phyloP scores from a whole-genome alignment of 2,888 invertebrate species.

The Meliscaeva auricollis region DNA sequence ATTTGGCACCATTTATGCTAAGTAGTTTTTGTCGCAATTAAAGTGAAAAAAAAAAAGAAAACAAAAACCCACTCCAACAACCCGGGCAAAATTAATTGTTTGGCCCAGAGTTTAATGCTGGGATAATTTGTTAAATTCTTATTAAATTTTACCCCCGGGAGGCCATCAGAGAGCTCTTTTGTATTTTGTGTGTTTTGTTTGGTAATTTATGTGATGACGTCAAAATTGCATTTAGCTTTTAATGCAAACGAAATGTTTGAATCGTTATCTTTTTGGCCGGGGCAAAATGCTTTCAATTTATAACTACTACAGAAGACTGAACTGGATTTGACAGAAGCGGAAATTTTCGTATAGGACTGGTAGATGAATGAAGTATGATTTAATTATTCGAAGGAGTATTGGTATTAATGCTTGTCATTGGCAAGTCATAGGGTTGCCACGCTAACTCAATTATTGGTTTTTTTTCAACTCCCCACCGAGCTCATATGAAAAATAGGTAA shows the following conservation, averaged over 20 bases:
- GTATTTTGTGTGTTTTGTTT: neutral
- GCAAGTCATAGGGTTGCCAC: no score
- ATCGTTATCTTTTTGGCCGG: conserved; percentile 25
- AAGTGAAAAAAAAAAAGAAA: neutral
- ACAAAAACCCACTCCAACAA: neutral
- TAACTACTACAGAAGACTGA: no score
- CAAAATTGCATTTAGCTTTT: conserved; percentile 57
- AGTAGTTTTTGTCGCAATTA: conserved; percentile 69
- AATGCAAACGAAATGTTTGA: conserved; percentile 58
- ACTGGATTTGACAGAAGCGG: no score
- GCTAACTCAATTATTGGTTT: no score
- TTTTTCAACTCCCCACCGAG: no score
- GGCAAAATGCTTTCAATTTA: neutral
- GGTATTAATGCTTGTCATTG: no score
- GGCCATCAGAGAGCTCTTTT: neutral
- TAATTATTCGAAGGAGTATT: no score
- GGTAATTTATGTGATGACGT: conserved; percentile 31
- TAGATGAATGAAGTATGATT: no score
- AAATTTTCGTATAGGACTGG: no score
- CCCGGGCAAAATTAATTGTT: conserved; percentile 58
- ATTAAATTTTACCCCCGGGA: conserved; percentile 35
- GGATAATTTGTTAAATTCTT: conserved; percentile 64
- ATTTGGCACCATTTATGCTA: conserved; percentile 44
- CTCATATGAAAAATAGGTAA: no score
- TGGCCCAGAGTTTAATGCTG: conserved; percentile 43